These are phyloP conservation scores for Nomada ferruginata DNA, from an alignment of 2,888 invertebrate species.

Conservation along the genomic window DNA sequence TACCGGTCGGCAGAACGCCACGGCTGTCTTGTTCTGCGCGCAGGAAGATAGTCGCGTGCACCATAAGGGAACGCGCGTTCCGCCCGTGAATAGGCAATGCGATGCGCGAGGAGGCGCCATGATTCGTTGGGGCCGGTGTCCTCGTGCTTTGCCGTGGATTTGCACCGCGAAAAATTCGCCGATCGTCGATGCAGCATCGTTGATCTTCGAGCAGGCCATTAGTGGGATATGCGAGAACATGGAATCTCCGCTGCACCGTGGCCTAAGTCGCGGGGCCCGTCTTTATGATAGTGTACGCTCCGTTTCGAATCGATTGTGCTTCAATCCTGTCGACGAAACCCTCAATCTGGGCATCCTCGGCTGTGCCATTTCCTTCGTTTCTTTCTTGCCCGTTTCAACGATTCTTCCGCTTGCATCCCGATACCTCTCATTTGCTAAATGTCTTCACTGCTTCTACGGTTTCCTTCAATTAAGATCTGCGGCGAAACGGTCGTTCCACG, in stretches of 20 bases:
- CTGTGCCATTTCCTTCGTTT: conserved; percentile 4
- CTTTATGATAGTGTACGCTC: conserved; percentile 33
- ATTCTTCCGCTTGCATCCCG: neutral
- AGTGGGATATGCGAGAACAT: conserved; percentile 61
- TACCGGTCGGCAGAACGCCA: neutral
- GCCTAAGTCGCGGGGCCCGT: conserved; percentile 13
- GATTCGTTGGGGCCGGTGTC: conserved; percentile 52
- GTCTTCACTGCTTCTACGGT: no score
- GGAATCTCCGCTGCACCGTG: conserved; percentile 55
- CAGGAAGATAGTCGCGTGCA: conserved; percentile 42
- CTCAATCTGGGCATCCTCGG: conserved; percentile 13
- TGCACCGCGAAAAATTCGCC: conserved; percentile 44
- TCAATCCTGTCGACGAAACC: neutral
- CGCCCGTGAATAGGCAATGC: conserved; percentile 67
- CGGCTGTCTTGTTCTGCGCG: neutral
- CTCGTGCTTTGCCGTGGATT: conserved; percentile 38
- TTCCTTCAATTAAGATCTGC: no score
- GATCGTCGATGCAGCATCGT: conserved; percentile 47
- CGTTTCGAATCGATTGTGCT: conserved; percentile 26
- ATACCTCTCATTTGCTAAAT: no score
- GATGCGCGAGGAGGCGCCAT: conserved; percentile 58
- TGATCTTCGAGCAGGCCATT: conserved; percentile 58
- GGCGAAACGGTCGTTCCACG: no score
- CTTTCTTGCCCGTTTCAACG: neutral
- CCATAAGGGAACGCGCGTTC: conserved; percentile 57